Evolutionary conservation across 2,113 vertebrate species (phyloP).

Genomic region (Cynocephalus volans): DNA sequence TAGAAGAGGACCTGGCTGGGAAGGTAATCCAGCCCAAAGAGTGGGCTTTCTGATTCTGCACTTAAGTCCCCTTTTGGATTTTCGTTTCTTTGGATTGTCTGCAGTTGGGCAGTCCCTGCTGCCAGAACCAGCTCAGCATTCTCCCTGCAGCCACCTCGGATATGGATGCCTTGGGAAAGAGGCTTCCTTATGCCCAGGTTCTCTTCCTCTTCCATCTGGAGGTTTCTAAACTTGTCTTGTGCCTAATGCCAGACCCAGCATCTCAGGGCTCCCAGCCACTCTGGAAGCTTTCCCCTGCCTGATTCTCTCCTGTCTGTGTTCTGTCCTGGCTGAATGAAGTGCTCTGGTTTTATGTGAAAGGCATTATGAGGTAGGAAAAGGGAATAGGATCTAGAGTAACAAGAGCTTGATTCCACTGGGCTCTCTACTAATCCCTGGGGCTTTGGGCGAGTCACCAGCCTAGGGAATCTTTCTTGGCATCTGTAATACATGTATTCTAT

Average conservation of each 20-base stretch:
- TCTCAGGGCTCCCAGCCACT: neutral
- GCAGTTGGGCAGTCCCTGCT: fast-evolving
- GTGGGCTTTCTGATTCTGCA: neutral
- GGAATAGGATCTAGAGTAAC: neutral
- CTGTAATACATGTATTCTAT: fast-evolving
- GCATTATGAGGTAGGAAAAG: neutral
- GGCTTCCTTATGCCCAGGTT: neutral
- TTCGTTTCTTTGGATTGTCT: neutral
- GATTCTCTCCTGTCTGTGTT: neutral
- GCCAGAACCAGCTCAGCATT: neutral
- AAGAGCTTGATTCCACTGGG: neutral
- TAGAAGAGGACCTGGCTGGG: fast-evolving
- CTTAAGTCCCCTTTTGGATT: neutral
- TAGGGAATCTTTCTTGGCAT: neutral
- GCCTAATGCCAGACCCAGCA: neutral
- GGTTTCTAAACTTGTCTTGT: slow-evolving; percentile 42
- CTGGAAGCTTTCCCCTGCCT: neutral
- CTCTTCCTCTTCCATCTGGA: slow-evolving; percentile 17
- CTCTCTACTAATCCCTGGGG: neutral
- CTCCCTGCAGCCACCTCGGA: neutral
- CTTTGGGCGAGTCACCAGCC: neutral
- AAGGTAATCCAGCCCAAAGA: neutral
- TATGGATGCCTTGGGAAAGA: neutral
- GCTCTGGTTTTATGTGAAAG: neutral
- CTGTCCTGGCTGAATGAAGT: neutral